These are phyloP conservation scores for Cotesia congregata DNA, from an alignment of 2,888 invertebrate species.

Conservation along the genomic window DNA sequence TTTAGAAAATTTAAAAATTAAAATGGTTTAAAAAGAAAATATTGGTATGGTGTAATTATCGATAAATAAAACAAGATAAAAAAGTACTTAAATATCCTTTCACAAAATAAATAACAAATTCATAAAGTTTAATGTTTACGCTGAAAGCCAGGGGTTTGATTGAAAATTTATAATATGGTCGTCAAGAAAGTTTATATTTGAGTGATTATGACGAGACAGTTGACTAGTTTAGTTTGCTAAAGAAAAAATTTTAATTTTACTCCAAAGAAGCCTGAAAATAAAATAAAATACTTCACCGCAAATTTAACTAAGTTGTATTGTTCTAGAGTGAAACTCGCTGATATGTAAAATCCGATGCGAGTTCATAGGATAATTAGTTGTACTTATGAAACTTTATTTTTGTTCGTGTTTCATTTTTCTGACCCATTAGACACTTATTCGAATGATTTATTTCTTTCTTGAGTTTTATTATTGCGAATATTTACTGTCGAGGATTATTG, in stretches of 20 bases:
- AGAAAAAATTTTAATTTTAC: background rate
- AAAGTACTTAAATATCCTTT: background rate
- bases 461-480: background rate
- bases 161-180: background rate
- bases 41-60: too few species aligned
- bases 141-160: background rate
- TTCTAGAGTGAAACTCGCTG: background rate
- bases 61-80: background rate
- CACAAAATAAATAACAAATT: background rate
- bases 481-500: background rate
- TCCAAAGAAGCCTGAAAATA: background rate
- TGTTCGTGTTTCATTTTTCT: too few species aligned
- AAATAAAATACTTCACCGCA: background rate
- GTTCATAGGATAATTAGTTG: background rate
- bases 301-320: background rate
- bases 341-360: background rate
- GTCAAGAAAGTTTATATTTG: background rate
- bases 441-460: background rate
- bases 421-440: too few species aligned
- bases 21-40: too few species aligned
- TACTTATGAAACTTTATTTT: background rate
- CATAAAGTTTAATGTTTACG: background rate
- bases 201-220: background rate
- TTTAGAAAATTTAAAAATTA: too few species aligned
- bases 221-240: background rate